phyloP scores from a whole-genome alignment of 1,140 invertebrate genomes.

The Ectropis grisescens region DNA sequence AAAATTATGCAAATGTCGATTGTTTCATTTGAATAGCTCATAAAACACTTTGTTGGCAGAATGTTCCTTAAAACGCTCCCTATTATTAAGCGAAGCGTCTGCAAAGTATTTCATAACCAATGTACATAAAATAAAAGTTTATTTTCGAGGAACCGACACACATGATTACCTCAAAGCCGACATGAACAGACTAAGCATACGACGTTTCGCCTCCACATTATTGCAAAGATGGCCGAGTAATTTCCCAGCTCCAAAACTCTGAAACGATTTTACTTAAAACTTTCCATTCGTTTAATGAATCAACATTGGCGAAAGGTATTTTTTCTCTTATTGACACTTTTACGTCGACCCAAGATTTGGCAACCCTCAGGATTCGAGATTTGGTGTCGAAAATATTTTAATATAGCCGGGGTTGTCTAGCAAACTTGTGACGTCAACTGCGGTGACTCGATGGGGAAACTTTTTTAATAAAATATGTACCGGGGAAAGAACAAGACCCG shows the following conservation, averaged over 20 bases:
- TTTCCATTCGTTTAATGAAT: slow-evolving; percentile 18
- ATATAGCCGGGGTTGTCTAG: slow-evolving; percentile 24
- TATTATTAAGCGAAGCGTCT: too few relatives aligned
- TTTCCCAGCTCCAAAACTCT: slow-evolving; percentile 2
- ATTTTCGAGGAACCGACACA: too few relatives aligned
- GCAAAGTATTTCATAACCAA: too few relatives aligned
- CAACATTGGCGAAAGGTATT: slow-evolving; percentile 9
- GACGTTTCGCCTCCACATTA: too few relatives aligned
- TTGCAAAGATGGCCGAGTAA: background rate
- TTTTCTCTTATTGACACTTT: slow-evolving; percentile 5
- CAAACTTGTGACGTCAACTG: slow-evolving; percentile 25
- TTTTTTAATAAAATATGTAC: slow-evolving; percentile 50
- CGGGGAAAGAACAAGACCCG: slow-evolving; percentile 9
- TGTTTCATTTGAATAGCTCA: too few relatives aligned
- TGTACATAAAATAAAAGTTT: too few relatives aligned
- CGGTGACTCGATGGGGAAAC: slow-evolving; percentile 27
- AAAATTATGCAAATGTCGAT: too few relatives aligned
- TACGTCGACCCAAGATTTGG: background rate
- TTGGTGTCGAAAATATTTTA: slow-evolving; percentile 26
- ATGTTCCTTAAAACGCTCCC: too few relatives aligned
- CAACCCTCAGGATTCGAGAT: slow-evolving; percentile 5
- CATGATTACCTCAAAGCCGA: too few relatives aligned
- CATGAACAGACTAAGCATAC: too few relatives aligned
- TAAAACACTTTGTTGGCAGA: too few relatives aligned
- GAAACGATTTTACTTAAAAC: slow-evolving; percentile 13